Evolutionary conservation across 2,888 invertebrate species (phyloP), one percentile per base, ranked within the genome.

Genomic region (Ormyrus labotus): DNA sequence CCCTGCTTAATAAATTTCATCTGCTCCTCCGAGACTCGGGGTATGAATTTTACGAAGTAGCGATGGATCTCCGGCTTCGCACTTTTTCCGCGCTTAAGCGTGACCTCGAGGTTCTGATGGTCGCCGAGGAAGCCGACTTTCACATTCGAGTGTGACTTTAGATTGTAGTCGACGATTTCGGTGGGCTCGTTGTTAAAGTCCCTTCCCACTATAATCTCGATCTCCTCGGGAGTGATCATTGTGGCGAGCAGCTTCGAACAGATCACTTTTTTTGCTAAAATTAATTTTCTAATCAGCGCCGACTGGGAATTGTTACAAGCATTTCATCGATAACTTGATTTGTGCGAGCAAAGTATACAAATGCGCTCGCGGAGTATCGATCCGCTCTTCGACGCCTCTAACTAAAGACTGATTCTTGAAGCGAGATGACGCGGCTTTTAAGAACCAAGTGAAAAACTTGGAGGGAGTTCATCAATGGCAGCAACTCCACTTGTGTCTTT

Each of bases 1-100:
- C 91, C 88, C 61, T 93, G 92, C 84, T 92, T 9, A 6, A 64
- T 92, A 11, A 90, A 87, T 3, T 47, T n/a, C 6, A n/a, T 13
- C n/a, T 64, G 64, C 6, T 34, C 48, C 8, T 47, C n/a, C 2
- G n/a, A 48, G 6, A 7, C 50, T 4, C 34, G 8, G 10, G 48
- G 48, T 5, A 64, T 3, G n/a, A n/a, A 48, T 64, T 64, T 64
- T 0, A 64, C 11, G 13, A 64, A 64, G 48, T 10, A 64, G 5
- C n/a, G 5, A n/a, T 1, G 48, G 4, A 4, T 64, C 3, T 11
- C 48, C 3, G 64, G 13, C n/a, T 47, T 2, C 34, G 34, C 34
- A 3, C 9, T 63, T 11, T 55, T n/a, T 5, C 9, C 34, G 0
- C n/a, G 47, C n/a, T 47, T 45, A 0, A 81, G 72, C 5, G 77